Percentiles rank a stretch among this genome's conserved stretches.
These are phyloP conservation scores for Propithecus coquereli DNA, from an alignment of 2,113 vertebrate genomes.

Conservation along the genomic window DNA sequence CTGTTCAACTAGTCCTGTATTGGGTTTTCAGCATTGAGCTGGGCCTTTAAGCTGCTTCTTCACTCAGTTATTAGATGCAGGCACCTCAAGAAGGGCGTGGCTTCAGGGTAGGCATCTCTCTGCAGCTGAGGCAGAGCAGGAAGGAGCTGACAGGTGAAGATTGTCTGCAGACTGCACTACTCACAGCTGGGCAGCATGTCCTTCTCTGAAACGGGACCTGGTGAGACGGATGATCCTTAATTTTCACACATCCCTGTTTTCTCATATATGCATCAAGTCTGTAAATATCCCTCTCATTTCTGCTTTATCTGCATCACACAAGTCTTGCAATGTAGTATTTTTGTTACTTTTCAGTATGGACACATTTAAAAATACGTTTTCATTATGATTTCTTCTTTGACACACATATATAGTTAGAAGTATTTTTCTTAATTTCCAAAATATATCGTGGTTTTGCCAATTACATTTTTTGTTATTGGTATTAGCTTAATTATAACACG, in stretches of 20 bases:
- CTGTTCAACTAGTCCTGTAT: rapidly evolving
- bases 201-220: not conserved
- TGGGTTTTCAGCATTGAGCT: not conserved
- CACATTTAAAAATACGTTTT: not conserved
- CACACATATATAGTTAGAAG: not conserved
- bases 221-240: not conserved
- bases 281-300: not conserved
- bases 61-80: not conserved
- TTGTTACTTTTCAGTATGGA: not conserved
- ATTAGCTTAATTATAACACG: not conserved
- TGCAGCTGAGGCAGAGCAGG: not conserved
- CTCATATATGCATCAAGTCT: not conserved
- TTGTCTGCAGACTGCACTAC: not conserved
- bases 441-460: not conserved
- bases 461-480: not conserved
- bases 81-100: not conserved
- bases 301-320: not conserved
- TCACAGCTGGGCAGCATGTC: not conserved
- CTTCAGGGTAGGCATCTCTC: not conserved
- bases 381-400: not conserved
- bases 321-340: not conserved
- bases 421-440: not conserved
- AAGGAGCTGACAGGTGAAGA: not conserved
- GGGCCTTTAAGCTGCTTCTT: not conserved
- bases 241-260: not conserved